phyloP scores from a whole-genome alignment of 2,797 vertebrate genomes.

The Antrozous pallidus region DNA sequence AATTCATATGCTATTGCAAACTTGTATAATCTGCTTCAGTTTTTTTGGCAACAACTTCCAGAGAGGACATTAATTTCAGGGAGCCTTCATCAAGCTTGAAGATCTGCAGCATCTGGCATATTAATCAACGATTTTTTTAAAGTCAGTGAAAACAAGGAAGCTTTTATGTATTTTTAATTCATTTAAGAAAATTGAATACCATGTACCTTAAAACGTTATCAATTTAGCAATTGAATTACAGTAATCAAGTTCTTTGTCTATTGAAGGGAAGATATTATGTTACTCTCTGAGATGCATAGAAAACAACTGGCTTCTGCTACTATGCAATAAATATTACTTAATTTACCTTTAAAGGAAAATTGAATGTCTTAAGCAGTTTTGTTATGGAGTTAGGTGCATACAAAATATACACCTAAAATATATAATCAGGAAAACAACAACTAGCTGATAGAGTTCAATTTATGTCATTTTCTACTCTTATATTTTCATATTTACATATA shows the following conservation, averaged over 20 bases:
- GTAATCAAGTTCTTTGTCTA: constrained; percentile 10
- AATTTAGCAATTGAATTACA: constrained; percentile 36
- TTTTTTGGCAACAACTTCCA: constrained; percentile 59
- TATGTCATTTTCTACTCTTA: neutral
- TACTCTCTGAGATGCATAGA: neutral
- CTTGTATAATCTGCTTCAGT: constrained; percentile 56
- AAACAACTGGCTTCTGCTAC: neutral
- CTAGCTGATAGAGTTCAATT: neutral
- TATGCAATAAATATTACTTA: neutral
- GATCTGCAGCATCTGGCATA: constrained; percentile 53
- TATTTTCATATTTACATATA: neutral
- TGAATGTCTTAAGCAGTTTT: constrained; percentile 24
- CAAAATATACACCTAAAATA: neutral
- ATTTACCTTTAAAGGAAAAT: constrained; percentile 23
- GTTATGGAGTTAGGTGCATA: neutral
- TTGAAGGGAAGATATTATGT: neutral
- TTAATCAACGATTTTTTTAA: constrained; percentile 58
- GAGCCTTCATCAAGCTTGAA: constrained; percentile 47
- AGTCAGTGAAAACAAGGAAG: constrained; percentile 45
- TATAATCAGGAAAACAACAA: neutral
- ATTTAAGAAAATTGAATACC: constrained; percentile 45
- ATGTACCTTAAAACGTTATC: constrained; percentile 32
- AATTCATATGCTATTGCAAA: constrained; percentile 41
- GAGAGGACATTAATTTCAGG: constrained; percentile 67
- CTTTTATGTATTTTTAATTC: constrained; percentile 63